phyloP scores from a whole-genome alignment of 2,888 invertebrate genomes.

The Penaeus monodon region DNA sequence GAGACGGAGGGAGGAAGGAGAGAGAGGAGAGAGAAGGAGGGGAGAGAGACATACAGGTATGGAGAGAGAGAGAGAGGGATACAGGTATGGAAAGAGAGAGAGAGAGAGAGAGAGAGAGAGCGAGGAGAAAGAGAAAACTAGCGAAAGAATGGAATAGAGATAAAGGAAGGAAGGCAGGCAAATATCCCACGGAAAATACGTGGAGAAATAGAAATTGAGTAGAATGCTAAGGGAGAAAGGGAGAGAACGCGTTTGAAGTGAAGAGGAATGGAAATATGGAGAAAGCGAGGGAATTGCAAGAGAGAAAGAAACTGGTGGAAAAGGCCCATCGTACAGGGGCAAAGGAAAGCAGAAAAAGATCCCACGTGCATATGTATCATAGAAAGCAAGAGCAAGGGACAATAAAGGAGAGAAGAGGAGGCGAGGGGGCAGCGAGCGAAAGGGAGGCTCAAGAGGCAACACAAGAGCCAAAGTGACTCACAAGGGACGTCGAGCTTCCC shows the following conservation, averaged over 20 bases:
- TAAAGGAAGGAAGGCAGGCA: background rate
- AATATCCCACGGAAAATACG: background rate
- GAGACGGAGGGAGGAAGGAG: too few relatives aligned
- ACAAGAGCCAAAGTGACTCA: too few relatives aligned
- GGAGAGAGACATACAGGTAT: background rate
- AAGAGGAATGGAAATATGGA: background rate
- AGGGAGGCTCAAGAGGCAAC: too few relatives aligned
- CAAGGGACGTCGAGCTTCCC: too few relatives aligned
- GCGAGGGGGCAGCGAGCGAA: too few relatives aligned
- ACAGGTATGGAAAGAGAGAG: background rate
- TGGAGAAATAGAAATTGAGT: background rate
- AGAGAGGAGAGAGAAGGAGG: too few relatives aligned
- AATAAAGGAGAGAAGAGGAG: too few relatives aligned
- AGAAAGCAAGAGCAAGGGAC: background rate
- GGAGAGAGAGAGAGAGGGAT: background rate
- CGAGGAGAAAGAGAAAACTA: background rate
- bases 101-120: background rate
- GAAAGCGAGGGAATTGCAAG: background rate
- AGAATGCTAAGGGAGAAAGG: background rate
- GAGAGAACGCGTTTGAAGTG: background rate
- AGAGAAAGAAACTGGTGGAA: background rate
- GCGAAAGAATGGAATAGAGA: background rate
- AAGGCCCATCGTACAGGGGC: background rate
- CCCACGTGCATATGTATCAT: background rate
- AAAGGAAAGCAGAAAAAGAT: background rate